These are phyloP conservation scores for Noctilio leporinus DNA, from an alignment of 2,113 vertebrate species.

Conservation along the genomic window DNA sequence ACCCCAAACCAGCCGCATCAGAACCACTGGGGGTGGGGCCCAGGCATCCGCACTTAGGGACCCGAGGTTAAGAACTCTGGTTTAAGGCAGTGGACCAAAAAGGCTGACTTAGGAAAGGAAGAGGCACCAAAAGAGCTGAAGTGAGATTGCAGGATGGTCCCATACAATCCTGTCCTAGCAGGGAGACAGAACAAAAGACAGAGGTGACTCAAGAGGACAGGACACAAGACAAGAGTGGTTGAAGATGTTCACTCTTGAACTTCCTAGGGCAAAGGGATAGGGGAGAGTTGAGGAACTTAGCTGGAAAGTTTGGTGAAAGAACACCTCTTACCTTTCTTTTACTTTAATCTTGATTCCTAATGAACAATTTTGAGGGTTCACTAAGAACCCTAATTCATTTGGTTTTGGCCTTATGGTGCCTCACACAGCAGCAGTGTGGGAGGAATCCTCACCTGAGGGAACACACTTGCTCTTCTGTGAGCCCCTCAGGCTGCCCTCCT, in stretches of 20 bases:
- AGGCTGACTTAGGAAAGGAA: background rate
- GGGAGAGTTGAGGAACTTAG: background rate
- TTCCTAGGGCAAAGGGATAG: background rate
- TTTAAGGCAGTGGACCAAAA: background rate
- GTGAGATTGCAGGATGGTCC: background rate
- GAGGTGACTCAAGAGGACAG: background rate
- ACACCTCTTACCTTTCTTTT: too few species aligned
- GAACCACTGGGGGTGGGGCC: background rate
- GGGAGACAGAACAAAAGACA: background rate
- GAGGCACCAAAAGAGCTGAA: background rate
- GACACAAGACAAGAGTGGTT: fast-evolving
- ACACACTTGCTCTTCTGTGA: background rate
- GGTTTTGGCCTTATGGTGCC: background rate
- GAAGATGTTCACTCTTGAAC: background rate
- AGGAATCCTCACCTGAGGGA: background rate
- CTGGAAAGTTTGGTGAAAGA: background rate
- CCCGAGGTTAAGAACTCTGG: background rate
- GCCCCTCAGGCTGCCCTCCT: background rate
- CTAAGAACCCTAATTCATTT: background rate
- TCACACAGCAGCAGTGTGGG: background rate
- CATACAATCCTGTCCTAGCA: background rate
- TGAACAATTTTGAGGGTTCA: background rate
- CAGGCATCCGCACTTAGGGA: background rate
- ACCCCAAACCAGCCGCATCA: background rate
- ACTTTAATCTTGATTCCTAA: background rate